Conservation (phyloP, 1,140 invertebrate species). For the Teleogryllus occipitalis region DNA sequence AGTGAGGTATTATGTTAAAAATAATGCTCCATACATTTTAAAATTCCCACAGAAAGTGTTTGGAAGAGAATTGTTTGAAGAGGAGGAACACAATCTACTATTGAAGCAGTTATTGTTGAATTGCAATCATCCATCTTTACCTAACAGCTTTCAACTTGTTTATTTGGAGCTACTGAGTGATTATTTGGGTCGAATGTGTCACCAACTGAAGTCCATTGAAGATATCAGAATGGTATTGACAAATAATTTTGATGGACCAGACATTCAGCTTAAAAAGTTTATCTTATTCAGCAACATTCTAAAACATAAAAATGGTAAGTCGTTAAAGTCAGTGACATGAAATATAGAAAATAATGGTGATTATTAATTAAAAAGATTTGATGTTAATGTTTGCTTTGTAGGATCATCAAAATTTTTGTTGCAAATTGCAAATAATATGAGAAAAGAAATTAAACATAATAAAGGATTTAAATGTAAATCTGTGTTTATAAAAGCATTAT, state of each 20-base stretch:
- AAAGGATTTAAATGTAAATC: not conserved
- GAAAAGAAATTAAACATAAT: not conserved
- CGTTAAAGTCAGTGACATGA: too few relatives aligned
- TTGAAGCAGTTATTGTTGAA: not conserved
- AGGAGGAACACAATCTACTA: not conserved
- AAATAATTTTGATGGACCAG: not conserved
- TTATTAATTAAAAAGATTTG: too few relatives aligned
- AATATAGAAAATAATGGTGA: too few relatives aligned
- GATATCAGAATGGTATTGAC: not conserved
- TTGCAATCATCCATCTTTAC: not conserved
- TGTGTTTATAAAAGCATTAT: not conserved
- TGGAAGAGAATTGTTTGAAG: not conserved
- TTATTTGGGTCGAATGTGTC: not conserved
- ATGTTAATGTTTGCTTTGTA: not conserved
- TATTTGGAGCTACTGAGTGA: not conserved
- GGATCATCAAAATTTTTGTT: not conserved
- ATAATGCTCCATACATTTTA: too few relatives aligned
- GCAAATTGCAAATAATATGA: not conserved
- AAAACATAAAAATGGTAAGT: not conserved
- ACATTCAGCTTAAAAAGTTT: not conserved
- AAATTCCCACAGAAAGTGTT: not conserved
- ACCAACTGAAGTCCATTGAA: not conserved
- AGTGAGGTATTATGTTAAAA: too few relatives aligned
- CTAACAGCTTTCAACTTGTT: not conserved
- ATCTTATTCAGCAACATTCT: not conserved